phyloP scores from a whole-genome alignment of 53 echinoderm and acorn worm species.

The Actinopyga echinites region DNA sequence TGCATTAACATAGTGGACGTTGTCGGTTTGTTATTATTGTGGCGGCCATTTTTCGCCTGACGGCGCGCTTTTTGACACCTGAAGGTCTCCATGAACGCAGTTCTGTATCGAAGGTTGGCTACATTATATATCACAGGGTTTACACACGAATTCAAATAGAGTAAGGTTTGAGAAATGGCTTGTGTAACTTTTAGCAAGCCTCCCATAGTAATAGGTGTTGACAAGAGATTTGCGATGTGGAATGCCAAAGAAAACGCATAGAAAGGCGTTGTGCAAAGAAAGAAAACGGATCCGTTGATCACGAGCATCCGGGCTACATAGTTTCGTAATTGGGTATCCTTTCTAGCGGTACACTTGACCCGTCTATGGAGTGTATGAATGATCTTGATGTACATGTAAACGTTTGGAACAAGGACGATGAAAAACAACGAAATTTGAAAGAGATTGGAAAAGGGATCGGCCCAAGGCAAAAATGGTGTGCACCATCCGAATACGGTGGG shows the following conservation, averaged over 20 bases:
- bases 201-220: not conserved
- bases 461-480: constrained; percentile 9
- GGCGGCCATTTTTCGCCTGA: no score
- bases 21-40: no score
- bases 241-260: constrained; percentile 14
- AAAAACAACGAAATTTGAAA: constrained; percentile 25
- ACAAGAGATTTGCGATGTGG: not conserved
- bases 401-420: constrained; percentile 16
- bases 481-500: not conserved
- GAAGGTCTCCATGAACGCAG: constrained; percentile 22
- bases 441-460: constrained; percentile 17
- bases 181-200: not conserved
- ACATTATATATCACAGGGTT: constrained; percentile 30
- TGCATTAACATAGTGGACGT: no score
- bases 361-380: not conserved
- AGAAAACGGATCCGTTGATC: constrained; percentile 32
- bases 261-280: constrained; percentile 24
- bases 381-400: constrained; percentile 33
- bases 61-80: not conserved
- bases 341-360: not conserved
- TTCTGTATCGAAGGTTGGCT: constrained; percentile 31
- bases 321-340: constrained; percentile 17
- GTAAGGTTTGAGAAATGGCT: not conserved
- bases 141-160: constrained; percentile 30
- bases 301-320: constrained; percentile 33